phyloP scores from a whole-genome alignment of 2,888 invertebrate species.

The Epinotia nisella region DNA sequence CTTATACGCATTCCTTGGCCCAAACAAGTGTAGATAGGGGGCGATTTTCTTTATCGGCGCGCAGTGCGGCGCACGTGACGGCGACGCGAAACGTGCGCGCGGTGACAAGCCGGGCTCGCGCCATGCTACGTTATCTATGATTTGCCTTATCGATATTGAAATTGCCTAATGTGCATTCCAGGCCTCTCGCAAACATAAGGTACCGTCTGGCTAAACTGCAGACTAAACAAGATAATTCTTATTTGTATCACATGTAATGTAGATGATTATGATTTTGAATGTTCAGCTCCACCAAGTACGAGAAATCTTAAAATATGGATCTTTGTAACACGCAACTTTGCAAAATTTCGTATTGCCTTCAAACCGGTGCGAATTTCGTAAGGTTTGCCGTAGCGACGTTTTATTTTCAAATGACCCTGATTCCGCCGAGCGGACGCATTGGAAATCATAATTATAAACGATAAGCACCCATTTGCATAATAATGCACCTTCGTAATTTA shows the following conservation, averaged over 20 bases:
- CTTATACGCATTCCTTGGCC: not conserved
- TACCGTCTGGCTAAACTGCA: not conserved
- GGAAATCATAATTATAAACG: constrained; percentile 46
- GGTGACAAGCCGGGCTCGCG: constrained; percentile 23
- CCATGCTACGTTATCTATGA: constrained; percentile 38
- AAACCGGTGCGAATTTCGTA: constrained; percentile 43
- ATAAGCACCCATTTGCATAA: constrained; percentile 39
- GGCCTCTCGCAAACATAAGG: not conserved
- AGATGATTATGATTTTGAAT: not conserved
- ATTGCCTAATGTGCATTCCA: constrained; percentile 26
- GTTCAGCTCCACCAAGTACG: no score
- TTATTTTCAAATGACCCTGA: constrained; percentile 45
- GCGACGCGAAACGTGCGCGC: constrained; percentile 45
- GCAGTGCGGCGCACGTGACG: constrained; percentile 45
- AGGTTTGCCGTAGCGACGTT: constrained; percentile 42
- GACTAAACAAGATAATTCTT: not conserved
- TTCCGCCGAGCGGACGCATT: constrained; percentile 44
- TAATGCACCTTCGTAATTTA: constrained; percentile 27
- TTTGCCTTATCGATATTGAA: constrained; percentile 34
- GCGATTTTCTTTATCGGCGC: constrained; percentile 40
- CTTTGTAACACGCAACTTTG: constrained; percentile 4
- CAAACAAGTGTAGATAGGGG: constrained; percentile 24
- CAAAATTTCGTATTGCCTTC: constrained; percentile 35
- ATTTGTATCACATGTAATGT: not conserved
- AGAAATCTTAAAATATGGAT: constrained; percentile 9